Evolutionary conservation across 2,888 invertebrate species (phyloP).

Genomic region (Caenorhabditis japonica): DNA sequence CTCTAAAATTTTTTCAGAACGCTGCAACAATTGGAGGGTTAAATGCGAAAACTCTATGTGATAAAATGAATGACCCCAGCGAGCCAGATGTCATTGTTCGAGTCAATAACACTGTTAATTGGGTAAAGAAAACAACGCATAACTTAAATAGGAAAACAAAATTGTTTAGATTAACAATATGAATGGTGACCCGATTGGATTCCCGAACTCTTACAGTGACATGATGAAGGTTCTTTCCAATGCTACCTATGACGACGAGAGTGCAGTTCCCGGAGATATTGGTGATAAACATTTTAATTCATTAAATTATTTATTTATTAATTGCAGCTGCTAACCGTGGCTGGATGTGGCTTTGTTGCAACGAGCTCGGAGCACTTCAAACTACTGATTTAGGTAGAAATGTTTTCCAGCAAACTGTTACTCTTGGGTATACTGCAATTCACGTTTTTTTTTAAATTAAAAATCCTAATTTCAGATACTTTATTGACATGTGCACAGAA

Average conservation of each 20-base stretch:
- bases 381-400: constrained; percentile 68
- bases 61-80: constrained; percentile 48
- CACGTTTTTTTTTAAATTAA: background rate
- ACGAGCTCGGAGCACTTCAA: constrained; percentile 69
- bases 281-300: constrained; percentile 2
- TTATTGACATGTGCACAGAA: constrained; percentile 67
- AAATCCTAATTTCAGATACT: constrained; percentile 56
- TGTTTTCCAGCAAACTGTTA: constrained; percentile 66
- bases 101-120: constrained; percentile 58
- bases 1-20: constrained; percentile 35
- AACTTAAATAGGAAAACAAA: background rate
- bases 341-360: constrained; percentile 72
- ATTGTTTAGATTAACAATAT: constrained; percentile 43
- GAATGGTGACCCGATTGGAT: constrained; percentile 42
- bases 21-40: constrained; percentile 46
- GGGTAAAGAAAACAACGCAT: constrained; percentile 24
- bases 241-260: constrained; percentile 37
- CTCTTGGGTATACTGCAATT: constrained; percentile 56
- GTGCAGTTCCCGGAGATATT: constrained; percentile 35
- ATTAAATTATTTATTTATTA: background rate
- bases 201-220: constrained; percentile 56
- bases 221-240: constrained; percentile 49
- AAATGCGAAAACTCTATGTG: constrained; percentile 49
- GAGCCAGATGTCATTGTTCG: constrained; percentile 46
- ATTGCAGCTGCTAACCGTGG: constrained; percentile 60